Percentiles rank a stretch among this genome's conserved stretches.
Conservation (phyloP, 2,797 vertebrate genomes). For the Spinus pinus region DNA sequence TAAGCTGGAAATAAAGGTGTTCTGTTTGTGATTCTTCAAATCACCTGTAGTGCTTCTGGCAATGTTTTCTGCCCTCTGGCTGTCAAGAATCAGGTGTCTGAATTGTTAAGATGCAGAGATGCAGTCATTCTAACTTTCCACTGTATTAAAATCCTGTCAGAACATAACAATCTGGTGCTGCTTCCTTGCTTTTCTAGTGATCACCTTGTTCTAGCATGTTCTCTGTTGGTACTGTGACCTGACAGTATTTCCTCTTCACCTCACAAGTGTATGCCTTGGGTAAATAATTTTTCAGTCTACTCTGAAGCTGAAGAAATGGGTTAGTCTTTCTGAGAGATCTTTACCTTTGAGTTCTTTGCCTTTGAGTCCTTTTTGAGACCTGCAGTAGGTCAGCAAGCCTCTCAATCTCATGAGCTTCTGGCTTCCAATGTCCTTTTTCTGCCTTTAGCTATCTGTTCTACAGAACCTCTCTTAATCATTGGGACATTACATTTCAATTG, state of each 20-base stretch:
- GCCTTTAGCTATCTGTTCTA: background rate
- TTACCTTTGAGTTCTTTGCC: background rate
- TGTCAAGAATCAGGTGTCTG: background rate
- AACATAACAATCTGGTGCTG: background rate
- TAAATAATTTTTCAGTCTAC: background rate
- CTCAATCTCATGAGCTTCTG: background rate
- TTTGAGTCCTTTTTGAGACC: background rate
- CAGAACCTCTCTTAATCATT: background rate
- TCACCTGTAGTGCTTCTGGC: slow-evolving; percentile 1
- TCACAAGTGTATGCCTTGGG: background rate
- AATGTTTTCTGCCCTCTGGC: slow-evolving; percentile 3
- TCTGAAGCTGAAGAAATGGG: background rate
- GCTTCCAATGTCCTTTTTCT: background rate
- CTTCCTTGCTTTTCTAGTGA: background rate
- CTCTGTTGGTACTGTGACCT: background rate
- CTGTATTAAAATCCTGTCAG: background rate
- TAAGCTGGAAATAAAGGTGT: background rate
- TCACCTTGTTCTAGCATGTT: background rate
- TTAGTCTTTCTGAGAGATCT: background rate
- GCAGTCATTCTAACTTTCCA: background rate
- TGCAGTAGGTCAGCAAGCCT: background rate
- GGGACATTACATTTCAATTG: background rate
- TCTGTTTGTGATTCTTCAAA: background rate
- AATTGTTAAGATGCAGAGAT: background rate
- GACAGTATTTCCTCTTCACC: background rate